Evolutionary conservation across 1,140 invertebrate species (phyloP), one percentile per base, ranked within the genome.

Genomic region (Plectus sambesii): DNA sequence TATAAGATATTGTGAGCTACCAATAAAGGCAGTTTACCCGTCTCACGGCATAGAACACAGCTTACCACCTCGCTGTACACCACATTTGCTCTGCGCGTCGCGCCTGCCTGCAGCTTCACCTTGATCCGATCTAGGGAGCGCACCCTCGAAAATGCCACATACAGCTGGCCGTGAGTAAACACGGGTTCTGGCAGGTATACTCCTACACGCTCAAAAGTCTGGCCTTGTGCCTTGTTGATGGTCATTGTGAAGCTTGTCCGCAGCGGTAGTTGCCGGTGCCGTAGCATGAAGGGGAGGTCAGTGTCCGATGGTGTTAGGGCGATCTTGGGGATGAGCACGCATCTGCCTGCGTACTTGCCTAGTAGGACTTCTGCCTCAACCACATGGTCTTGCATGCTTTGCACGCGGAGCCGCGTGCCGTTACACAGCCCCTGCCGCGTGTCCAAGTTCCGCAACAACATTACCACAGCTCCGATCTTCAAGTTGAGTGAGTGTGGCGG

Each of bases 161-260:
- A 72, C 35, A 73, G 58, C 57, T 73, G 66, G n/a, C 68, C 69
- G 62, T 72, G 68, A 8, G 66, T 66, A 54, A 74, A 72, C 55
- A 65, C 68, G 49, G 56, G 41, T 33, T 55, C 59, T 59, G 63
- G 58, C n/a, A 50, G 68, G 55, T 62, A 63, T 63, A 62, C 63
- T 59, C 53, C 69, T 47, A 58, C 52, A 45, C 54, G 46, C 52
- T 61, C 25, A 42, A 69, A 52, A 60, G 72, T 66, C 45, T 74
- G 70, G 26, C 72, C 62, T 60, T 73, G 69, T 59, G 71, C 69
- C 61, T 78, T 76, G 53, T 74, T 76, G 30, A 74, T 73, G 20
- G 70, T 70, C 66, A 76, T 73, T 17, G 70, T 69, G 60, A 76
- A 78, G 35, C 74, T 72, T 6, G 75, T 63, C 65, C 69, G 70